These are phyloP conservation scores for Syndactyla subalaris DNA, from an alignment of 2,797 vertebrate genomes.

Conservation along the genomic window DNA sequence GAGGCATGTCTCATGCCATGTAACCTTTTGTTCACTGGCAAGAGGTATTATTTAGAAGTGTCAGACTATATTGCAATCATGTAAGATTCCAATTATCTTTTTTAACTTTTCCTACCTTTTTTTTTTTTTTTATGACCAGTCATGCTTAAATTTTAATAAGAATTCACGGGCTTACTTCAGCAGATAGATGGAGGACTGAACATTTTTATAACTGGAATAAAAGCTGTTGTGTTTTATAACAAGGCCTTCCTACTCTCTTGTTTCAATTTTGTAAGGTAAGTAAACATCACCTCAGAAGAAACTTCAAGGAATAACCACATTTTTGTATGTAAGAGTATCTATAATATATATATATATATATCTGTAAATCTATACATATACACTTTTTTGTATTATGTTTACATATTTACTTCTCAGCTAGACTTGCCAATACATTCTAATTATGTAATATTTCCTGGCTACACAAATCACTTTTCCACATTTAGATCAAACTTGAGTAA, in stretches of 20 bases:
- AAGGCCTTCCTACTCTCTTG: not conserved
- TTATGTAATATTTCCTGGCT: not conserved
- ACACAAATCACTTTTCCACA: not conserved
- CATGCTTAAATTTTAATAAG: not conserved
- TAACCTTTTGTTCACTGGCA: not conserved
- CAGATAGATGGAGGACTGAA: not conserved
- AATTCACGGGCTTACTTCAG: not conserved
- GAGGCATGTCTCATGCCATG: not conserved
- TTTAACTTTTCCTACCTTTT: not conserved
- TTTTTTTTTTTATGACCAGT: not conserved
- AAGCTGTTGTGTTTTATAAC: not conserved
- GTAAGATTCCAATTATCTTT: not conserved
- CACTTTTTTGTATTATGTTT: not conserved
- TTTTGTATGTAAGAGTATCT: not conserved
- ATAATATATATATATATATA: not conserved
- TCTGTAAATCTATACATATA: not conserved
- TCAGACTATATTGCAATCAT: not conserved
- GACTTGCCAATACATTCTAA: not conserved
- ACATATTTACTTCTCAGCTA: not conserved
- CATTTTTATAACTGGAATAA: conserved; percentile 6
- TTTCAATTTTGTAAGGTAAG: not conserved
- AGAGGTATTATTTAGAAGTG: not conserved
- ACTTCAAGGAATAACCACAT: not conserved
- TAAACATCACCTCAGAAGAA: not conserved
- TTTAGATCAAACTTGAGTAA: not conserved